phyloP scores from a whole-genome alignment of 2,113 vertebrate genomes.

The Suricata suricatta region DNA sequence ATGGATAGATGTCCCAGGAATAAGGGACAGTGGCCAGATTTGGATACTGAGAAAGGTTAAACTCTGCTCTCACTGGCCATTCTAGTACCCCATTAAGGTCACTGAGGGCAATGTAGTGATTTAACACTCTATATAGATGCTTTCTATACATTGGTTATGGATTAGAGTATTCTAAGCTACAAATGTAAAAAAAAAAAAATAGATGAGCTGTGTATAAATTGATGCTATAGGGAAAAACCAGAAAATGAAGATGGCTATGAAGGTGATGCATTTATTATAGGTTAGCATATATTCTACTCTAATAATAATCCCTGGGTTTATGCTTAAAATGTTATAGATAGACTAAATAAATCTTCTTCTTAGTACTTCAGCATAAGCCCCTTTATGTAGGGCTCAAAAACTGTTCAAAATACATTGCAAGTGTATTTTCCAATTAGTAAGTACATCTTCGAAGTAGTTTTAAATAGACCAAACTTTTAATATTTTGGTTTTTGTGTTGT shows the following conservation, averaged over 20 bases:
- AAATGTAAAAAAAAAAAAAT: not conserved
- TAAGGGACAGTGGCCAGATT: not conserved
- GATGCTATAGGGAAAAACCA: not conserved
- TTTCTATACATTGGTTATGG: not conserved
- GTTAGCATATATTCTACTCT: not conserved
- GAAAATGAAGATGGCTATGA: not conserved
- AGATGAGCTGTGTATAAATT: not conserved
- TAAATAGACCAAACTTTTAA: conserved; percentile 22
- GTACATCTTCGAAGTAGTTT: not conserved
- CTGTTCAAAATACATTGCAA: not conserved
- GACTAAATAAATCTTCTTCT: not conserved
- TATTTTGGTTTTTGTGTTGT: not conserved
- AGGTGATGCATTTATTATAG: not conserved
- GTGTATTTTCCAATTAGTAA: not conserved
- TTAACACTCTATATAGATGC: not conserved
- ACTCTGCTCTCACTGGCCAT: not conserved
- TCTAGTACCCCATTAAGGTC: not conserved
- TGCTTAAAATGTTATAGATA: not conserved
- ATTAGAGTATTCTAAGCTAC: not conserved
- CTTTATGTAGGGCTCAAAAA: not conserved
- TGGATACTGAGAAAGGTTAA: not conserved
- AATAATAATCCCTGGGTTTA: not conserved
- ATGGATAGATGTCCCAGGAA: not conserved
- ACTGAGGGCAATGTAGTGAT: not conserved
- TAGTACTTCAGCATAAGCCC: not conserved